A percentile compares a stretch with the other conserved stretches of the same genome.
Conservation (phyloP, 2,797 vertebrate genomes). For the Hirundo rustica region DNA sequence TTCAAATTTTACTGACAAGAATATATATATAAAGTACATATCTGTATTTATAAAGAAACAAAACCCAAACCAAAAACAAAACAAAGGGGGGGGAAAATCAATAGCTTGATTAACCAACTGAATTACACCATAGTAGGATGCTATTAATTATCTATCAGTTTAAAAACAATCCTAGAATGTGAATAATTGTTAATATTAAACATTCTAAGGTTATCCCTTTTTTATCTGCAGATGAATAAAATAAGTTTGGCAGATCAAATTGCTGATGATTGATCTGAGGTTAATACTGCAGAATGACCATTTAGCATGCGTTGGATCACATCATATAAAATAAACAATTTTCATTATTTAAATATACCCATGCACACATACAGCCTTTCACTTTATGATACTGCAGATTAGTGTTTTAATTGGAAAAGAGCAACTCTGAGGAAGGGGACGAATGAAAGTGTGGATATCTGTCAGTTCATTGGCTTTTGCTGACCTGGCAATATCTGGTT, state of each 20-base stretch:
- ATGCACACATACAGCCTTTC: accelerated
- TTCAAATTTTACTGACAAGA: background rate
- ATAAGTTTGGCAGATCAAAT: background rate
- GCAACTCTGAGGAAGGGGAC: background rate
- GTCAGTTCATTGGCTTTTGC: background rate
- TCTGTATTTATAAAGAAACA: background rate
- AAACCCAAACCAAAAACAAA: background rate
- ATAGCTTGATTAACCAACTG: background rate
- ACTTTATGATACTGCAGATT: background rate
- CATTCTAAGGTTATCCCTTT: background rate
- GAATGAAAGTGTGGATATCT: background rate
- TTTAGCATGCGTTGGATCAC: background rate
- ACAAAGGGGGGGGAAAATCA: too few species aligned
- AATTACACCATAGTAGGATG: background rate
- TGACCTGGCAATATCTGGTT: background rate
- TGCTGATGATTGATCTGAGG: background rate
- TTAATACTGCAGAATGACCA: background rate
- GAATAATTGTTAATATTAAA: background rate
- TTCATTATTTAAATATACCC: background rate
- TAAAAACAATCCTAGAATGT: background rate
- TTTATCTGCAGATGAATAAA: background rate
- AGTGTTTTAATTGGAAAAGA: background rate
- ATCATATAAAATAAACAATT: background rate
- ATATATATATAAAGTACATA: background rate
- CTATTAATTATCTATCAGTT: background rate